Percentiles rank a stretch among this genome's conserved stretches.
Evolutionary conservation across 2,113 vertebrate species (phyloP).

Genomic region (Nerophis lumbriciformis): DNA sequence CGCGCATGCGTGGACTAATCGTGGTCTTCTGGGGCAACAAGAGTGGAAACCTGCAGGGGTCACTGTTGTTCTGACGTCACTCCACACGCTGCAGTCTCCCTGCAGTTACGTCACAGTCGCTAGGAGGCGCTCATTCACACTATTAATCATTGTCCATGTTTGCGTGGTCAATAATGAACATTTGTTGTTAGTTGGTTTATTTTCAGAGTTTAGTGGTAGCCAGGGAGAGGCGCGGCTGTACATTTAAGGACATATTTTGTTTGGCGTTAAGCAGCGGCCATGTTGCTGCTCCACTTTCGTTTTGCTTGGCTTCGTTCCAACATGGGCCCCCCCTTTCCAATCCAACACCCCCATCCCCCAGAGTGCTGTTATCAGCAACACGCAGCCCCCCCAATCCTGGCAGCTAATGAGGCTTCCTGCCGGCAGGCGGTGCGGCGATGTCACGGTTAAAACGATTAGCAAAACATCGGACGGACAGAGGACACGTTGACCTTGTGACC

Average conservation of each 20-base stretch:
- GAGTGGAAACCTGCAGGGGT: neutral
- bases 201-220: too few relatives aligned
- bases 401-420: conserved; percentile 9
- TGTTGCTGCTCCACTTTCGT: neutral
- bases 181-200: too few relatives aligned
- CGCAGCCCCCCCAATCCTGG: conserved; percentile 10
- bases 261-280: neutral
- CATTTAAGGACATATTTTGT: conserved; percentile 2
- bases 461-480: conserved; percentile 5
- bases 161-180: too few relatives aligned
- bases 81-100: too few relatives aligned
- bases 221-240: neutral
- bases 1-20: too few relatives aligned
- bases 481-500: neutral
- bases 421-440: neutral
- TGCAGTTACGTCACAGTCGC: too few relatives aligned
- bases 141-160: too few relatives aligned
- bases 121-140: too few relatives aligned
- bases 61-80: too few relatives aligned
- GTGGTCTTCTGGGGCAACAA: neutral
- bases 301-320: neutral
- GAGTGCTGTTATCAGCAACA: conserved; percentile 15
- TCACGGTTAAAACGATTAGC: conserved; percentile 9
- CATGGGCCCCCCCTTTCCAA: neutral
- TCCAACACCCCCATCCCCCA: neutral